Evolutionary conservation across 2,113 vertebrate genomes (phyloP).

Genomic region (Aphyosemion australe): DNA sequence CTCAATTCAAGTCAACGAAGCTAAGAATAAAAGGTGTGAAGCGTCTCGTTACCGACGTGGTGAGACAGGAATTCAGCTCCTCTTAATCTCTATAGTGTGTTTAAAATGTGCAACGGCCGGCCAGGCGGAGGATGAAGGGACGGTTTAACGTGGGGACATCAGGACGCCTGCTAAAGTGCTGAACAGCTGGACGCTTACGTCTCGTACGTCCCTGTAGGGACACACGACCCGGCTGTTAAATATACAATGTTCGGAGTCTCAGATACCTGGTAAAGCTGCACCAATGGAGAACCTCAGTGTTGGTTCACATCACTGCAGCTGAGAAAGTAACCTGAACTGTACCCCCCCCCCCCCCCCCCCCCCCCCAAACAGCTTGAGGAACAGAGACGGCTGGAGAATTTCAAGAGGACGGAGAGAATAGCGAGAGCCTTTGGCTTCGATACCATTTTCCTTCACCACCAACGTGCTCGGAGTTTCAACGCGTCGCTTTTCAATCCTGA

Average conservation of each 20-base stretch:
- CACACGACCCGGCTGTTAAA: slow-evolving; percentile 26
- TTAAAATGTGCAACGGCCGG: slow-evolving; percentile 38
- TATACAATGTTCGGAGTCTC: slow-evolving; percentile 11
- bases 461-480: slow-evolving; percentile 70
- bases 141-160: slow-evolving; percentile 7
- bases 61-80: slow-evolving; percentile 17
- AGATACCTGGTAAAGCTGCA: slow-evolving; percentile 31
- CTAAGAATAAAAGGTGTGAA: slow-evolving; percentile 17
- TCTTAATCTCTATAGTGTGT: slow-evolving; percentile 49
- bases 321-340: slow-evolving; percentile 21
- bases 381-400: slow-evolving; percentile 51
- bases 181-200: slow-evolving; percentile 40
- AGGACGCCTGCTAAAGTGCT: slow-evolving; percentile 62
- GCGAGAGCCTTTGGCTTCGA: slow-evolving; percentile 62
- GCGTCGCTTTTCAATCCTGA: slow-evolving; percentile 31
- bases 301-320: slow-evolving; percentile 7
- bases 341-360: neutral
- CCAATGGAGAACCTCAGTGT: slow-evolving; percentile 26
- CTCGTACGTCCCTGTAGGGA: slow-evolving; percentile 25
- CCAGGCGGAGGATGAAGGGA: slow-evolving; percentile 34
- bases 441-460: slow-evolving; percentile 58
- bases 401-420: slow-evolving; percentile 55
- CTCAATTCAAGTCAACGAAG: slow-evolving; percentile 38
- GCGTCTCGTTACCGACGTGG: slow-evolving; percentile 17
- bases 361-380: slow-evolving; percentile 28